Percentiles rank a stretch among this genome's conserved stretches.
These are phyloP conservation scores for Steatocranus sp. DNA, from an alignment of 2,797 vertebrate species.

Conservation along the genomic window DNA sequence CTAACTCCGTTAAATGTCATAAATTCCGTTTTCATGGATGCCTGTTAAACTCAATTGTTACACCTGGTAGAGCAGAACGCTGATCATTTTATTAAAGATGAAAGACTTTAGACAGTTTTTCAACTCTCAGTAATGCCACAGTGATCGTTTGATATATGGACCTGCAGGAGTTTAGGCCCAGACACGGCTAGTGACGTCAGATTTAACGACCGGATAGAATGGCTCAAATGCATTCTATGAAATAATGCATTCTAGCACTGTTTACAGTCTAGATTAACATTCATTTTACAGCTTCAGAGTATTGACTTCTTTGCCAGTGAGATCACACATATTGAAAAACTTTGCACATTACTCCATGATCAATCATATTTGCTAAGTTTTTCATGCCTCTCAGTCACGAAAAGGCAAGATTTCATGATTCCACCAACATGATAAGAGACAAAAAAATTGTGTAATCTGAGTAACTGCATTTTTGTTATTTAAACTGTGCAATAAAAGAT, in stretches of 20 bases:
- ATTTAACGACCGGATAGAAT: no score
- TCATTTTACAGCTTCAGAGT: background rate
- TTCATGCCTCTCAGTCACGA: background rate
- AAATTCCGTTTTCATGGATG: no score
- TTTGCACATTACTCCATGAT: background rate
- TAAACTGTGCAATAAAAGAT: background rate
- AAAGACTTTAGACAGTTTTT: no score
- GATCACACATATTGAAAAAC: background rate
- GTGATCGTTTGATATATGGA: no score
- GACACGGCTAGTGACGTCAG: no score
- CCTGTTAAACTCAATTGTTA: no score
- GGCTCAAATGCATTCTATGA: background rate
- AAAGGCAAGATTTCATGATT: background rate
- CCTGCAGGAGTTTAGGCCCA: no score
- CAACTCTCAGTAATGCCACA: no score
- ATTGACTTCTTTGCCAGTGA: background rate
- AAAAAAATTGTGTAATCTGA: background rate
- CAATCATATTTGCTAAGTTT: background rate
- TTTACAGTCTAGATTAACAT: background rate
- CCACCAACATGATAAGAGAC: background rate
- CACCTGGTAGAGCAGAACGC: no score
- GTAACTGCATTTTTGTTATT: background rate
- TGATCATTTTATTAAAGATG: no score
- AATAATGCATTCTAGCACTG: background rate
- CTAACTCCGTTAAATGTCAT: no score